Conservation (phyloP, 2,113 vertebrate genomes). For the Nyctibius bracteatus region DNA sequence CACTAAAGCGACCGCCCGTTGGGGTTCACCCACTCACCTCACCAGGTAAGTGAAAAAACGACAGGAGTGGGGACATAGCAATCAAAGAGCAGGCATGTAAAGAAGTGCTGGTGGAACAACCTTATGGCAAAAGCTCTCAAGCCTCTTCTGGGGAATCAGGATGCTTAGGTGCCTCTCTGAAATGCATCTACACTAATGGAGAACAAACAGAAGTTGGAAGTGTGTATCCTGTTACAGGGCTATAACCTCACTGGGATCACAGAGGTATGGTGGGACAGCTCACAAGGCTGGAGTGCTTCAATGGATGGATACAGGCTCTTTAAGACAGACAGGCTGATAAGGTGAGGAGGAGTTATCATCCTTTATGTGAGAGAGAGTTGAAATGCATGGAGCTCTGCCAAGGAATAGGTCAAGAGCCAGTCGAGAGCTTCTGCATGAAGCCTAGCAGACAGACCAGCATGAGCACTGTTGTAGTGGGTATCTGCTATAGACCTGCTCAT, state of each 20-base stretch:
- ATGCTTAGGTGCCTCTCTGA: not conserved
- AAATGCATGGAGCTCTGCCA: not conserved
- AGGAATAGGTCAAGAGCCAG: not conserved
- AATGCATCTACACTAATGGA: not conserved
- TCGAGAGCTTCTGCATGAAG: not conserved
- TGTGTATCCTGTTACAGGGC: not conserved
- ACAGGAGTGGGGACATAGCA: not conserved
- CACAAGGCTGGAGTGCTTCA: not conserved
- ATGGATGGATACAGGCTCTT: not conserved
- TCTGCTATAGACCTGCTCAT: not conserved
- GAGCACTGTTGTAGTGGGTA: not conserved
- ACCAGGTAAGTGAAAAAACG: not conserved
- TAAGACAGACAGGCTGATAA: not conserved
- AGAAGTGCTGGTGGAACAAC: not conserved
- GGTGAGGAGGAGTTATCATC: not conserved
- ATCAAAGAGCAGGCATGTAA: not conserved
- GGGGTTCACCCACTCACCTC: not conserved
- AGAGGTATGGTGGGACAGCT: not conserved
- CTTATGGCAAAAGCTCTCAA: not conserved
- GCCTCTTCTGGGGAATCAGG: not conserved
- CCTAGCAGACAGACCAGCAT: not conserved
- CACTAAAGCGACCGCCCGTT: not conserved
- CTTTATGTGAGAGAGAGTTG: not conserved
- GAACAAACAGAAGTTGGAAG: not conserved
- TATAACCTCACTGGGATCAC: not conserved